Evolutionary conservation across 2,888 invertebrate species (phyloP).

Genomic region (Standfussiana lucernea): DNA sequence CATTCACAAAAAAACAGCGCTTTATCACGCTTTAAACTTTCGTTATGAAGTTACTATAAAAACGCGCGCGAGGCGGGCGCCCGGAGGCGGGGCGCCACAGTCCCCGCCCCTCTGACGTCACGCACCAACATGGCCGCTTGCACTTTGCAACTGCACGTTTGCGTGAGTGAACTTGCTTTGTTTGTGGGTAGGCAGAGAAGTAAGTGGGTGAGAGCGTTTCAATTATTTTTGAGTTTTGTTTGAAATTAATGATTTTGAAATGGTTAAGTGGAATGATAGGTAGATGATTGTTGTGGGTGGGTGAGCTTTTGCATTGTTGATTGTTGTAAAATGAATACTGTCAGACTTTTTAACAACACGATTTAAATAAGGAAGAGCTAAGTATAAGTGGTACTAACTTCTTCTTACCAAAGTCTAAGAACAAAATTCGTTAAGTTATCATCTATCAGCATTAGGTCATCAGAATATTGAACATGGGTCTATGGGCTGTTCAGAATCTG

Average conservation of each 20-base stretch:
- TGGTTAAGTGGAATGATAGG: conserved; percentile 1
- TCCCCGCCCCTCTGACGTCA: conserved; percentile 86
- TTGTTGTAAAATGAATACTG: background rate
- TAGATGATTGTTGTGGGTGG: background rate
- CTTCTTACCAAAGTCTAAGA: background rate
- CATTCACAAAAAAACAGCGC: conserved; percentile 33
- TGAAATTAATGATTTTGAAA: conserved; percentile 22
- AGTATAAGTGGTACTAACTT: background rate
- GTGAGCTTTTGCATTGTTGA: conserved; percentile 9
- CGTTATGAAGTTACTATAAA: conserved; percentile 59
- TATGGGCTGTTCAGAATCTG: background rate
- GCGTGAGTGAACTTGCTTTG: conserved; percentile 55
- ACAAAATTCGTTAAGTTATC: background rate
- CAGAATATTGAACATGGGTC: background rate
- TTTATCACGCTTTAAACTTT: conserved; percentile 58
- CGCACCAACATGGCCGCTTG: conserved; percentile 85
- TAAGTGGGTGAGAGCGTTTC: conserved; percentile 33
- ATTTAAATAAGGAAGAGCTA: background rate
- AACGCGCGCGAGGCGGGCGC: conserved; percentile 72
- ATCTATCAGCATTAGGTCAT: background rate
- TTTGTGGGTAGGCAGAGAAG: conserved; percentile 25
- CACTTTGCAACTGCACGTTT: conserved; percentile 74
- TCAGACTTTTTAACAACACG: background rate
- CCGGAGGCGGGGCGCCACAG: conserved; percentile 74
- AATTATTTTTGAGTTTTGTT: conserved; percentile 32